Evolutionary conservation across 1,140 invertebrate genomes (phyloP).

Genomic region (Contarinia nasturtii): DNA sequence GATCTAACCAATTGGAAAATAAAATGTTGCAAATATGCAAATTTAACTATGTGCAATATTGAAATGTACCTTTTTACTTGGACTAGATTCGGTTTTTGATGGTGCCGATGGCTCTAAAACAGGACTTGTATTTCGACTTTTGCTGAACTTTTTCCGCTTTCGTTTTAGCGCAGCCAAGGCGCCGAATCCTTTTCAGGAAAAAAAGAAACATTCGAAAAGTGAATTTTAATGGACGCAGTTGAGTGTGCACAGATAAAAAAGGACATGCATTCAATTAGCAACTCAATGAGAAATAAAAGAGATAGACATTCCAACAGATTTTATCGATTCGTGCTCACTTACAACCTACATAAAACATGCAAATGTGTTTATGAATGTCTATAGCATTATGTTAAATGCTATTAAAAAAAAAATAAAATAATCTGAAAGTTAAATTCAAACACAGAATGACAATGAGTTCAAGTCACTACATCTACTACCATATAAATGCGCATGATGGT

Average conservation of each 20-base stretch:
- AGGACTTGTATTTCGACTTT: conserved; percentile 45
- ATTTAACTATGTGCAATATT: background rate
- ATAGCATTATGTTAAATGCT: no score
- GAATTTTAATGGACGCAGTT: conserved; percentile 10
- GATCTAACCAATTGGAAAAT: background rate
- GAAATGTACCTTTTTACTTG: no score
- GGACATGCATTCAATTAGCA: conserved; percentile 14
- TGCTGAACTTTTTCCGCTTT: conserved; percentile 61
- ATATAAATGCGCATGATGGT: conserved; percentile 5
- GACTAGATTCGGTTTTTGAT: background rate
- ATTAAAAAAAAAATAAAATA: no score
- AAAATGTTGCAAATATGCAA: background rate
- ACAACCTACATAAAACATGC: conserved; percentile 5
- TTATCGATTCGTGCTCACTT: conserved; percentile 5
- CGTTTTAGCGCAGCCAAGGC: conserved; percentile 48
- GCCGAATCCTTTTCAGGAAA: conserved; percentile 21
- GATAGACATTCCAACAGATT: conserved; percentile 1
- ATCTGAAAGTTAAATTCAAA: background rate
- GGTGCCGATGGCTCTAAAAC: conserved; percentile 12
- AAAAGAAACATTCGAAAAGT: background rate
- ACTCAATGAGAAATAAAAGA: conserved; percentile 3
- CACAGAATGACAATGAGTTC: no score
- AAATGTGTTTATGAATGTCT: background rate
- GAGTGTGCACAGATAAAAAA: no score
- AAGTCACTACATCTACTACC: background rate